Evolutionary conservation across 2,888 invertebrate genomes (phyloP).

Genomic region (Dexiosoma caninum): DNA sequence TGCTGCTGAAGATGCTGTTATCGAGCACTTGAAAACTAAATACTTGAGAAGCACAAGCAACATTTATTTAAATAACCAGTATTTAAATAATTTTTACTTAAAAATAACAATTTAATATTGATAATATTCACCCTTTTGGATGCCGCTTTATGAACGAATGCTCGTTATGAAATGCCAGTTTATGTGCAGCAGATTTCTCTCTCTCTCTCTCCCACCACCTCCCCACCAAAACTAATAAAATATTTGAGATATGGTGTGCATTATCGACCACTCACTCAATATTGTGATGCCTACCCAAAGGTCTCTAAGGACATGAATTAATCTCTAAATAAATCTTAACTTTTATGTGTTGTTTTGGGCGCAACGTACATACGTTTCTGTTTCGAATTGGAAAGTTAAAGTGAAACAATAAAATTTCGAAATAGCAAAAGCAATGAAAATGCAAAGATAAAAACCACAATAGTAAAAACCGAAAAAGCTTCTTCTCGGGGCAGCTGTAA

Average conservation of each 20-base stretch:
- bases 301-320: slow-evolving; percentile 40
- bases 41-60: slow-evolving; percentile 43
- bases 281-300: background rate
- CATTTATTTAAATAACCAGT: background rate
- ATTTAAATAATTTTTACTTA: background rate
- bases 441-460: slow-evolving; percentile 47
- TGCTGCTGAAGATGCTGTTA: slow-evolving; percentile 50
- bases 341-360: slow-evolving; percentile 39
- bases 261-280: slow-evolving; percentile 41
- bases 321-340: slow-evolving; percentile 53
- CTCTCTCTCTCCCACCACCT: background rate
- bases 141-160: slow-evolving; percentile 42
- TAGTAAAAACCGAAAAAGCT: slow-evolving; percentile 1
- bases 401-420: slow-evolving; percentile 50
- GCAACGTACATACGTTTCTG: background rate
- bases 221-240: too few relatives aligned
- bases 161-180: slow-evolving; percentile 28
- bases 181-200: background rate
- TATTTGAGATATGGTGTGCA: slow-evolving; percentile 45
- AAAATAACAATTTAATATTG: too few relatives aligned
- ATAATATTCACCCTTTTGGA: too few relatives aligned
- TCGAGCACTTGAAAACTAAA: slow-evolving; percentile 27
- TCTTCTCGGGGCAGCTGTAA: background rate
- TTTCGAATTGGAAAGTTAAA: slow-evolving; percentile 8
- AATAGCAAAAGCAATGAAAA: slow-evolving; percentile 49